Conservation (phyloP, 2,113 vertebrate species). For the Acinonyx jubatus region DNA sequence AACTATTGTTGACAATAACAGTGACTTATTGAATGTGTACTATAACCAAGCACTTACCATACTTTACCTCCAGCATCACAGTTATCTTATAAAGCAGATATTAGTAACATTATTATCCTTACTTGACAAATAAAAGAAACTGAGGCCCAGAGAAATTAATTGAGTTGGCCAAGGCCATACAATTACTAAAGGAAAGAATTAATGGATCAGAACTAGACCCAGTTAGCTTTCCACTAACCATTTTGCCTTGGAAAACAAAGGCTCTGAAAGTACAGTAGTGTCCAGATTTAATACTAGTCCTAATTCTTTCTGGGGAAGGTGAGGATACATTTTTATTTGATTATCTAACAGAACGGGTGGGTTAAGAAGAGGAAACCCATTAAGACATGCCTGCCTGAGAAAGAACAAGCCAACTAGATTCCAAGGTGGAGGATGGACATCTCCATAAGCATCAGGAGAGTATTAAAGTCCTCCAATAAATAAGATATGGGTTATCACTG, state of each 20-base stretch:
- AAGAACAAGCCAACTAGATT: neutral
- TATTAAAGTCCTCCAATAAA: neutral
- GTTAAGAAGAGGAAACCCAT: neutral
- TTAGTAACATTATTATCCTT: neutral
- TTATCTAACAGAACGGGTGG: neutral
- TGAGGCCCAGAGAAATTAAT: neutral
- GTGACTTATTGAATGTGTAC: neutral
- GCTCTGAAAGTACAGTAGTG: neutral
- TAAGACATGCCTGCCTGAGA: neutral
- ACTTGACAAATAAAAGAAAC: conserved; percentile 11
- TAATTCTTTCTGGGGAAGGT: neutral
- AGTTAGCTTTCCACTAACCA: neutral
- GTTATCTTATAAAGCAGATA: neutral
- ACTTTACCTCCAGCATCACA: neutral
- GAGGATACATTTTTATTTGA: neutral
- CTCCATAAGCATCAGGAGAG: neutral
- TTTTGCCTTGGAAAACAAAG: neutral
- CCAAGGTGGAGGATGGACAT: neutral
- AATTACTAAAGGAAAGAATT: neutral
- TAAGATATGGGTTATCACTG: neutral
- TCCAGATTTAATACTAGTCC: neutral
- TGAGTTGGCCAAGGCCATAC: neutral
- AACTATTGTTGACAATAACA: neutral
- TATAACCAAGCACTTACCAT: neutral
- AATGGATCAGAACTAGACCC: neutral